phyloP scores from a whole-genome alignment of 2,888 invertebrate species.

The Eupelmus urozonus region DNA sequence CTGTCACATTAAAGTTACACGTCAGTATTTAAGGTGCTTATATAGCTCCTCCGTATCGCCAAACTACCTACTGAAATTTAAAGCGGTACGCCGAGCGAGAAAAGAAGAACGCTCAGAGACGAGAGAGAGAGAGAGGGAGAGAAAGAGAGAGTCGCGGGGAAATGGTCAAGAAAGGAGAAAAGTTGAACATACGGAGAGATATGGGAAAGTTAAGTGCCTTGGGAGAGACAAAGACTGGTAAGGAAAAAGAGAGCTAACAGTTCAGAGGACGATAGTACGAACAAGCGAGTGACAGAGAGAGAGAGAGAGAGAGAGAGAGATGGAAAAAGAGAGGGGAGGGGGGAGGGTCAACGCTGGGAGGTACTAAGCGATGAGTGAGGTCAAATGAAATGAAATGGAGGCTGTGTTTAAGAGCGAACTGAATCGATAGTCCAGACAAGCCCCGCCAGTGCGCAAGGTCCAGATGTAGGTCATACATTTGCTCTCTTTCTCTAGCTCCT shows the following conservation, averaged over 20 bases:
- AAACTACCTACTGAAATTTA: too few species aligned
- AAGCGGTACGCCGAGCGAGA: neutral
- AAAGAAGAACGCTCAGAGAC: neutral
- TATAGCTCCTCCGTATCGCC: too few species aligned
- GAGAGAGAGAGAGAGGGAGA: conserved; percentile 7
- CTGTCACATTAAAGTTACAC: too few species aligned
- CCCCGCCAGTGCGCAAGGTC: conserved; percentile 65
- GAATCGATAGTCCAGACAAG: conserved; percentile 72
- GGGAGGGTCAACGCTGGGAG: neutral
- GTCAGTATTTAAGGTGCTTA: too few species aligned
- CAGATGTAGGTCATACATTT: conserved; percentile 71
- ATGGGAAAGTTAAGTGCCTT: conserved; percentile 28
- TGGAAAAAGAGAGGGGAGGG: neutral
- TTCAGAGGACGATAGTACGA: neutral
- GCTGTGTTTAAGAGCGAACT: conserved; percentile 73
- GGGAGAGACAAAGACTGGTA: conserved; percentile 6
- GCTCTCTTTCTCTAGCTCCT: conserved; percentile 38
- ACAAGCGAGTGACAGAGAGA: neutral
- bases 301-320: neutral
- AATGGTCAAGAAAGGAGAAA: conserved; percentile 5
- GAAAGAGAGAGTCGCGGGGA: neutral
- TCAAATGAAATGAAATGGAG: conserved; percentile 73
- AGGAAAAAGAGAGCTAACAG: conserved; percentile 4
- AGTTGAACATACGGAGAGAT: conserved; percentile 41
- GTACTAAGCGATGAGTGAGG: conserved; percentile 63